These are phyloP conservation scores for Hapalemur alaotrensis DNA, from an alignment of 2,797 vertebrate genomes.

Conservation along the genomic window DNA sequence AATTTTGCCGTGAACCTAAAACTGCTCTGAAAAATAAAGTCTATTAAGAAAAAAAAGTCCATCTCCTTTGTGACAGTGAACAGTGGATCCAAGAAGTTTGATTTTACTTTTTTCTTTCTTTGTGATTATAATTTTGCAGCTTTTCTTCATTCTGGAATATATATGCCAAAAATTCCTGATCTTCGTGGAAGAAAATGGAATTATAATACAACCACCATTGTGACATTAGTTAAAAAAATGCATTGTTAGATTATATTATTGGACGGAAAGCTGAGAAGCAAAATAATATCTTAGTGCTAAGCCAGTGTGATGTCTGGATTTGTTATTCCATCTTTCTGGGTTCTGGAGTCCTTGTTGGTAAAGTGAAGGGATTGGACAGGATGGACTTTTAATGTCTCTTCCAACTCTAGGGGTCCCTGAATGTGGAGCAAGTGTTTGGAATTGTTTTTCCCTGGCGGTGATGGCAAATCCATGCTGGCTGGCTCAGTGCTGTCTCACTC, in stretches of 20 bases:
- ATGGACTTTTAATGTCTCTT: not conserved
- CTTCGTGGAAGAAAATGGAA: not conserved
- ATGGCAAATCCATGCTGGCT: accelerated
- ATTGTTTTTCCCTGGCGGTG: not conserved
- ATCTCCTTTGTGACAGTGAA: not conserved
- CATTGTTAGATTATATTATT: not conserved
- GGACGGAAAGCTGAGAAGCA: not conserved
- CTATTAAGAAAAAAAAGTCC: not conserved
- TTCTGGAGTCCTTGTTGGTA: not conserved
- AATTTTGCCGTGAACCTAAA: not conserved
- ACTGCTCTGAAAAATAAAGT: not conserved
- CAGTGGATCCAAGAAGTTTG: not conserved
- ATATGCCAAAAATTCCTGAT: not conserved
- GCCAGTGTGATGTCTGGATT: not conserved
- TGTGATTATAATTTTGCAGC: not conserved
- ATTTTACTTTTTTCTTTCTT: not conserved
- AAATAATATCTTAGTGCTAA: not conserved
- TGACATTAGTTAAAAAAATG: not conserved
- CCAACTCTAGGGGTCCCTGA: not conserved
- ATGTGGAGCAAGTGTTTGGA: not conserved
- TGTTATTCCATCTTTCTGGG: not conserved
- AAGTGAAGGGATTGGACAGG: not conserved
- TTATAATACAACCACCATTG: not conserved
- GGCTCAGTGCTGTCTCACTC: not conserved
- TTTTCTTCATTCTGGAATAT: not conserved